Evolutionary conservation across 1,140 invertebrate genomes (phyloP).

Genomic region (Drosophila nigrodunni): DNA sequence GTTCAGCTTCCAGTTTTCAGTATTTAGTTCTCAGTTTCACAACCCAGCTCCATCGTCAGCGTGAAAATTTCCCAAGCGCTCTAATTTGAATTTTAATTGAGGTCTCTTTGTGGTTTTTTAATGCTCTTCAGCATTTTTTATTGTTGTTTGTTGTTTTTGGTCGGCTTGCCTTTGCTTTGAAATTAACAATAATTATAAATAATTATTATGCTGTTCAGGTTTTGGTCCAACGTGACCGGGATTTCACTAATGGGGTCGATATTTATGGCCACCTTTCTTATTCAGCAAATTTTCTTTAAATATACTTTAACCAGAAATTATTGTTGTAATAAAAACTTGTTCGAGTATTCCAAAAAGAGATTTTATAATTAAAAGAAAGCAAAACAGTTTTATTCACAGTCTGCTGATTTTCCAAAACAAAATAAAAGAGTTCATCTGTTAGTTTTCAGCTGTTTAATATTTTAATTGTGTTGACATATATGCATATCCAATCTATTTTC

Average conservation of each 20-base stretch:
- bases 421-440: too few species aligned
- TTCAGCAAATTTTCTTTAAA: background rate
- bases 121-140: constrained; percentile 32
- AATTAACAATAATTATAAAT: constrained; percentile 83
- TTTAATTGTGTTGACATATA: constrained; percentile 7
- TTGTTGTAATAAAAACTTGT: background rate
- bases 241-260: background rate
- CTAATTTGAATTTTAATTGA: constrained; percentile 83
- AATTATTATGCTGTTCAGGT: constrained; percentile 73
- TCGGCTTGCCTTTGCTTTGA: constrained; percentile 60
- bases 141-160: constrained; percentile 41
- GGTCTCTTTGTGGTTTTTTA: constrained; percentile 74
- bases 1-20: too few species aligned
- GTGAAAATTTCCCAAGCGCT: constrained; percentile 70
- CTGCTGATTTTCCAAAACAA: background rate
- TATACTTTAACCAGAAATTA: background rate
- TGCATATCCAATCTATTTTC: background rate
- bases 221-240: constrained; percentile 30
- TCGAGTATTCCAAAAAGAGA: background rate
- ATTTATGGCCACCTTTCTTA: background rate
- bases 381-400: background rate
- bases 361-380: background rate
- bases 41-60: constrained; percentile 32
- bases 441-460: background rate
- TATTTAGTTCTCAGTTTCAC: background rate